Percentiles rank a stretch among this genome's conserved stretches.
These are phyloP conservation scores for Seladonia tumulorum DNA, from an alignment of 2,888 invertebrate genomes.

Conservation along the genomic window DNA sequence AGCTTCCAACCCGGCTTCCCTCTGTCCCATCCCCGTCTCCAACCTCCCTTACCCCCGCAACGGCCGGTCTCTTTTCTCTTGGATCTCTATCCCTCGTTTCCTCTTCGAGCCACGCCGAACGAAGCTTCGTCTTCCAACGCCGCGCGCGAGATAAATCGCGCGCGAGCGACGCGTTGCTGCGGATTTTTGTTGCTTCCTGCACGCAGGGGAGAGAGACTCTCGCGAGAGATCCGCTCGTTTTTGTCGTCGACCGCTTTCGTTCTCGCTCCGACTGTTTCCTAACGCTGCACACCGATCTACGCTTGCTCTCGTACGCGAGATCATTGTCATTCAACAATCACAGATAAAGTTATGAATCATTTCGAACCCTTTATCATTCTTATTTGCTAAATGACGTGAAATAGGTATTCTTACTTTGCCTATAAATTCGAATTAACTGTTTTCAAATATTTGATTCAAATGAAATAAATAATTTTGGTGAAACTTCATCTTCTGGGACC, in stretches of 20 bases:
- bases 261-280: background rate
- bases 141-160: conserved; percentile 44
- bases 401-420: no score
- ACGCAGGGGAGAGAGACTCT: background rate
- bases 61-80: background rate
- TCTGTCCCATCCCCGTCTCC: background rate
- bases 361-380: no score
- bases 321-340: background rate
- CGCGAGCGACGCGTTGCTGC: background rate
- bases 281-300: background rate
- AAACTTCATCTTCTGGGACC: no score
- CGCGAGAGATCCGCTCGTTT: background rate
- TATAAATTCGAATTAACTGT: no score
- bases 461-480: no score
- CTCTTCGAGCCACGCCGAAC: conserved; percentile 9
- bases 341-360: no score
- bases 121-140: conserved; percentile 20
- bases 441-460: no score
- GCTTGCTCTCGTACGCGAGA: background rate
- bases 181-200: conserved; percentile 15
- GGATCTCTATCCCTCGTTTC: background rate
- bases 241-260: background rate
- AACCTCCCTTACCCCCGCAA: background rate
- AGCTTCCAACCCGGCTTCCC: conserved; percentile 23
- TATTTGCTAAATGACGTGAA: no score